Percentiles rank a stretch among this genome's conserved stretches.
These are phyloP conservation scores for Babyrousa celebensis DNA, from an alignment of 2,797 vertebrate species.

Conservation along the genomic window DNA sequence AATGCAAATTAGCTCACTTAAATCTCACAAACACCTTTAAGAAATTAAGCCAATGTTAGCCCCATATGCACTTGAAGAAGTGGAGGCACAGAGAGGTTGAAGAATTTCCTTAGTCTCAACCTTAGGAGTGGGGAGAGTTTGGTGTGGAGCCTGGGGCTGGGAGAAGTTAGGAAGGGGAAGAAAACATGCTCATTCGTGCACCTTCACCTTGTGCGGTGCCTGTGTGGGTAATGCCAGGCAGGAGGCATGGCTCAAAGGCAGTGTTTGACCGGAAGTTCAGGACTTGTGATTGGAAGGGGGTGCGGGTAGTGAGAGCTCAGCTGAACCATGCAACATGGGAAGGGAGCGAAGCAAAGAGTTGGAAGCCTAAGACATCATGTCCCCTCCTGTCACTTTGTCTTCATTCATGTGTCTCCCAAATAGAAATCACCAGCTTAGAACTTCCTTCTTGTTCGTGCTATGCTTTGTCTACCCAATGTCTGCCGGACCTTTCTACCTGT, in stretches of 20 bases:
- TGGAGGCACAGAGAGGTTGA: not conserved
- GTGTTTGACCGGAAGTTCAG: not conserved
- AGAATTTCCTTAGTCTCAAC: not conserved
- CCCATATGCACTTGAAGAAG: not conserved
- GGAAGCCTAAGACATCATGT: not conserved
- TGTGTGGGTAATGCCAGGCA: not conserved
- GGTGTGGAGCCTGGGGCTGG: not conserved
- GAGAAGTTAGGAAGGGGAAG: not conserved
- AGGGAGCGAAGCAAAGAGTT: not conserved
- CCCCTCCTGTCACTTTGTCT: not conserved
- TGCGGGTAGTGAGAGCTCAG: not conserved
- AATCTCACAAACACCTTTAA: slow-evolving; percentile 7
- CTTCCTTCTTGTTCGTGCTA: not conserved
- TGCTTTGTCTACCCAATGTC: not conserved
- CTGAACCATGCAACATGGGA: too few relatives aligned
- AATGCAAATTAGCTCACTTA: not conserved
- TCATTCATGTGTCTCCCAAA: not conserved
- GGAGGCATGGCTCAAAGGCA: not conserved
- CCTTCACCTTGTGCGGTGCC: not conserved
- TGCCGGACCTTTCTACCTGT: not conserved
- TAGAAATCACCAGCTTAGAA: not conserved
- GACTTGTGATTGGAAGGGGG: not conserved
- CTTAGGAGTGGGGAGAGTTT: not conserved
- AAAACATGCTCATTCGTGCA: not conserved
- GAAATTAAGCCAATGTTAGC: not conserved